These are phyloP conservation scores for Circaetus cinerascens DNA, from an alignment of 2,113 vertebrate species.

Conservation along the genomic window DNA sequence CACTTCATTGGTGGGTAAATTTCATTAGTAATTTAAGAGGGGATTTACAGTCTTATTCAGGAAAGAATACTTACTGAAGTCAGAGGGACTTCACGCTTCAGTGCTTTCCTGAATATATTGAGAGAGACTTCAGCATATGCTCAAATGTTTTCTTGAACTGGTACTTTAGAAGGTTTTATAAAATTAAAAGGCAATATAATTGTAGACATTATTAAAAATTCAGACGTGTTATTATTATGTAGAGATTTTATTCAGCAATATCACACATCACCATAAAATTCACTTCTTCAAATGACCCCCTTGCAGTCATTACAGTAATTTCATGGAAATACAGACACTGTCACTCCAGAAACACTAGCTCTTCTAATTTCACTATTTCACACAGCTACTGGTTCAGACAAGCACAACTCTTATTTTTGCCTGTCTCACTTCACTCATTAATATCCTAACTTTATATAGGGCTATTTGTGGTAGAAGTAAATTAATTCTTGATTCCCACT, in stretches of 20 bases:
- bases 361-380: neutral
- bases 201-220: neutral
- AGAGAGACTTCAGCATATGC: neutral
- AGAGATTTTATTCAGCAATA: neutral
- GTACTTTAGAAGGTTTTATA: neutral
- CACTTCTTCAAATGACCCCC: neutral
- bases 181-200: slow-evolving; percentile 3
- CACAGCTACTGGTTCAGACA: neutral
- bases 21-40: neutral
- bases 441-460: neutral
- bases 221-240: neutral
- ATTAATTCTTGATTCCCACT: neutral
- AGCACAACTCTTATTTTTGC: neutral
- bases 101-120: neutral
- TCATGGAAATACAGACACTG: neutral
- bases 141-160: neutral
- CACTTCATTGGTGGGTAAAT: neutral
- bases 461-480: neutral
- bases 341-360: neutral
- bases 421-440: neutral
- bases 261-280: neutral
- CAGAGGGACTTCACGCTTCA: neutral
- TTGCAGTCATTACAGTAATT: slow-evolving; percentile 1
- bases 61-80: neutral
- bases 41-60: neutral